Evolutionary conservation across 2,888 invertebrate genomes (phyloP), one percentile per base, ranked within the genome.

Genomic region (Drosophila crucigera): DNA sequence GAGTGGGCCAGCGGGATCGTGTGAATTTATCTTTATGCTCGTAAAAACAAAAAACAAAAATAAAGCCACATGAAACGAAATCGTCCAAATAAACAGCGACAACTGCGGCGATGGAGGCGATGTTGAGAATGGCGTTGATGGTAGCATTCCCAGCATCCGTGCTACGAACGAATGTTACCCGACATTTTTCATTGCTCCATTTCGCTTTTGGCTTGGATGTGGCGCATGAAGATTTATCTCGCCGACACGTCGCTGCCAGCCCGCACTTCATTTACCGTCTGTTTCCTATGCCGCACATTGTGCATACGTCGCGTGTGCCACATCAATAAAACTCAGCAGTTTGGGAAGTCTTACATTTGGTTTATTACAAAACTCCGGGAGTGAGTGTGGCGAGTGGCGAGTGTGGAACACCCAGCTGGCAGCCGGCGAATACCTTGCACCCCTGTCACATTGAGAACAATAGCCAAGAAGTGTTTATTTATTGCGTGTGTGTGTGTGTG

Each of bases 1-100:
- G 14, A 41, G 28, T 25, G 22, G 58, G 41, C 22, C 56, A 41
- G 70, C 52, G 60, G 62, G 75, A 82, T 78, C 84, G 87, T 76
- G 84, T 80, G 77, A 84, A 87, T 87, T 85, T 89, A 86, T 89
- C 84, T 84, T 88, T 85, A 78, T 88, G 84, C 87, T 84, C 84
- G 84, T 83, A 87, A 87, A 85, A 84, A 76, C 76, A 67, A 72
- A 76, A 77, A 79, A 79, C 41, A 39, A 41, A 50, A 35, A 43
- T 14, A 73, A 69, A 39, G 30, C 19, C 84, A 76, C 82, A 86
- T 83, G 83, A 84, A 84, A 76, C 73, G 67, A 76, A 87, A 87
- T 80, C 73, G 71, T 68, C 61, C 78, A 84, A 84, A 87, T 84
- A 86, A 84, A 83, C 83, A 81, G 79, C 71, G 73, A 76, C 83